These are phyloP conservation scores for Monopis laevigella DNA, from an alignment of 2,888 invertebrate species.

Conservation along the genomic window DNA sequence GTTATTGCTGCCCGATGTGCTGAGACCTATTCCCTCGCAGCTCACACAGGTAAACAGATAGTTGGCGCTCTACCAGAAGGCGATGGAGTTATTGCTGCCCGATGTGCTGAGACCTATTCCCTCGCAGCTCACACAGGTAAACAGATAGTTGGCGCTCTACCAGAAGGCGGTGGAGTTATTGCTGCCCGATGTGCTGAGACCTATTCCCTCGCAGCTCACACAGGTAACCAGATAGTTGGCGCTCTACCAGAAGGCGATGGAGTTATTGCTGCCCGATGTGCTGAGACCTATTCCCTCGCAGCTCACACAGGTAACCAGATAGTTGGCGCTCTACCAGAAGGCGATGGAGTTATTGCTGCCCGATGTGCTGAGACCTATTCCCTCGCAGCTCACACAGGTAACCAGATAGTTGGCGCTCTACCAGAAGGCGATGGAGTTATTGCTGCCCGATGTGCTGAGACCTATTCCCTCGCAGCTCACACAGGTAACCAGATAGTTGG, in stretches of 20 bases:
- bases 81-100: conserved; percentile 95
- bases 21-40: conserved; percentile 93
- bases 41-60: conserved; percentile 90
- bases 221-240: conserved; percentile 95
- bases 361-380: conserved; percentile 94
- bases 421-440: conserved; percentile 94
- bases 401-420: conserved; percentile 93
- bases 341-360: conserved; percentile 96
- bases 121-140: conserved; percentile 93
- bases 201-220: conserved; percentile 93
- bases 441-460: conserved; percentile 95
- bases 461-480: conserved; percentile 95
- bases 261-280: conserved; percentile 96
- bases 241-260: conserved; percentile 96
- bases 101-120: conserved; percentile 96
- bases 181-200: conserved; percentile 94
- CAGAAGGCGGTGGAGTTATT: conserved; percentile 96
- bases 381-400: conserved; percentile 95
- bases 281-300: conserved; percentile 93
- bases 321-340: conserved; percentile 94
- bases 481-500: conserved; percentile 93
- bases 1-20: conserved; percentile 95
- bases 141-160: conserved; percentile 93
- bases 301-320: conserved; percentile 94
- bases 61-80: conserved; percentile 93